Percentiles rank a stretch among this genome's conserved stretches.
phyloP scores from a whole-genome alignment of 2,888 invertebrate species.

The Apomyelois bistriatella region DNA sequence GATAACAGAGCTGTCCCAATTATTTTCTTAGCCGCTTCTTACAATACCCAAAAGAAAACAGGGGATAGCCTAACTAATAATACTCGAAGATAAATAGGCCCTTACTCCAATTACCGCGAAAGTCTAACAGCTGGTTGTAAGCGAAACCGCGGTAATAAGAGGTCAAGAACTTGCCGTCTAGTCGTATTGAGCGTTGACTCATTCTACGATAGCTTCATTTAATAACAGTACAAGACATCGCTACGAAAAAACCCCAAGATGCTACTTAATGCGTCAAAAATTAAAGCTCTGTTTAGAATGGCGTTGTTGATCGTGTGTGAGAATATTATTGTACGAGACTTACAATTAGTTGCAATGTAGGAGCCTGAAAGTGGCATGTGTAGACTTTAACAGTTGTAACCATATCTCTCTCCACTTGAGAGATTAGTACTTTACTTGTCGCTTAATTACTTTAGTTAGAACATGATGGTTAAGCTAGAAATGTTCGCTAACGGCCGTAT shows the following conservation, averaged over 20 bases:
- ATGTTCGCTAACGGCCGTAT: not conserved
- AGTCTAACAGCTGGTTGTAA: conserved; percentile 38
- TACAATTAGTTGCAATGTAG: conserved; percentile 40
- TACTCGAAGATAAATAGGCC: no score
- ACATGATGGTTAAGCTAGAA: not conserved
- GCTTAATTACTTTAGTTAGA: not conserved
- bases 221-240: not conserved
- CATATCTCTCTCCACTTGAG: not conserved
- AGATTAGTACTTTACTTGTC: not conserved
- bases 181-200: conserved; percentile 65
- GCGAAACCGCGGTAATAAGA: conserved; percentile 40
- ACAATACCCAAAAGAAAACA: no score
- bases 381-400: conserved; percentile 12
- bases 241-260: not conserved
- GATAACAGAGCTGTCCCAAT: no score
- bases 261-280: no score
- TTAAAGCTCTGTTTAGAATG: not conserved
- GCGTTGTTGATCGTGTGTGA: no score
- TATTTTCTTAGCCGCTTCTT: no score
- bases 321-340: not conserved
- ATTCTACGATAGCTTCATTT: conserved; percentile 20
- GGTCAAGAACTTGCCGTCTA: conserved; percentile 65
- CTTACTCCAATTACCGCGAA: conserved; percentile 15
- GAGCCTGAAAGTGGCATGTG: conserved; percentile 35
- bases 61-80: no score